A percentile compares a stretch with the other conserved stretches of the same genome.
These are phyloP conservation scores for Onchidella celtica DNA, from an alignment of 2,888 invertebrate species.

Conservation along the genomic window DNA sequence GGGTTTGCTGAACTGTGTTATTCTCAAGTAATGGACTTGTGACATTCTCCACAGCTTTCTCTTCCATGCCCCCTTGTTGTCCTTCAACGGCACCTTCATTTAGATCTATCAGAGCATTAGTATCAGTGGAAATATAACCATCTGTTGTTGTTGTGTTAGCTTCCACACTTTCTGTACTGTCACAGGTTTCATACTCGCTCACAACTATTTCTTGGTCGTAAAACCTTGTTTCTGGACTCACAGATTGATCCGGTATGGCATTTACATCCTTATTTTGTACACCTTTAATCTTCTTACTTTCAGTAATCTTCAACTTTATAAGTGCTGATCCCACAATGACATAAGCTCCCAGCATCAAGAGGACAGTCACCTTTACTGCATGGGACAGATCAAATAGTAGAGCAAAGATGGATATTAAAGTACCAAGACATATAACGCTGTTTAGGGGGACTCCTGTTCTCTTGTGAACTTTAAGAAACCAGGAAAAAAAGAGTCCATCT, in stretches of 20 bases:
- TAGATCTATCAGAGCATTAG: conserved; percentile 2
- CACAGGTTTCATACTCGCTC: conserved; percentile 32
- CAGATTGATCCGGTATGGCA: neutral
- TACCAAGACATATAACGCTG: conserved; percentile 69
- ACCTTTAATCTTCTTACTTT: conserved; percentile 53
- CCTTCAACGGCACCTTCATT: no score
- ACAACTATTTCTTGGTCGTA: conserved; percentile 34
- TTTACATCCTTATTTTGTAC: neutral
- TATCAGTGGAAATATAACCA: neutral
- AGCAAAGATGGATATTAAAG: conserved; percentile 84
- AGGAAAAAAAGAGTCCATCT: conserved; percentile 90
- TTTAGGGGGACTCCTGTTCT: conserved; percentile 85
- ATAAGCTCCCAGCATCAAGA: conserved; percentile 83
- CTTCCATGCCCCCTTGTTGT: no score
- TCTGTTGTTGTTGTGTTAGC: neutral
- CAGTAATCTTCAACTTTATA: conserved; percentile 89
- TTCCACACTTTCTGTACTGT: conserved; percentile 23
- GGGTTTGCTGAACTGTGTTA: neutral
- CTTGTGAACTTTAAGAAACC: conserved; percentile 85
- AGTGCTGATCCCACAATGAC: conserved; percentile 94
- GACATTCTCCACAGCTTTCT: no score
- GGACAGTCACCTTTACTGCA: conserved; percentile 95
- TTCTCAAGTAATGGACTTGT: no score
- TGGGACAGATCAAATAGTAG: conserved; percentile 92
- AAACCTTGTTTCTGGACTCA: neutral